Evolutionary conservation across 2,888 invertebrate species (phyloP).

Genomic region (Lycocerus yunnanus): DNA sequence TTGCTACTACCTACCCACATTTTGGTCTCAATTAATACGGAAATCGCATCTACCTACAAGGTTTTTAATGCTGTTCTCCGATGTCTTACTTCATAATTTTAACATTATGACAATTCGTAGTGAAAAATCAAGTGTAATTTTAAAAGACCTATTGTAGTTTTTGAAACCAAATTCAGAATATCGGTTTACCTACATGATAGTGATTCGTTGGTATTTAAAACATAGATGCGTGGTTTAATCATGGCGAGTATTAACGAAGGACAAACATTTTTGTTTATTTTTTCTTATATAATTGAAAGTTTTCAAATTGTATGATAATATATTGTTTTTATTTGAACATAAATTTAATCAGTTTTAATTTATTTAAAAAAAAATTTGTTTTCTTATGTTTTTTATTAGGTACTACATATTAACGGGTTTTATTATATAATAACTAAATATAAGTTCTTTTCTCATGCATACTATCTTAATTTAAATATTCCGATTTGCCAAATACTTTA

Average conservation of each 20-base stretch:
- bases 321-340: background rate
- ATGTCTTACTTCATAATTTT: background rate
- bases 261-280: background rate
- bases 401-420: no score
- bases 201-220: background rate
- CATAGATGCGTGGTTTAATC: background rate
- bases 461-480: no score
- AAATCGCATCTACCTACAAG: background rate
- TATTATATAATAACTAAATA: no score
- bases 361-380: background rate
- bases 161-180: no score
- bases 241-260: background rate
- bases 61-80: background rate
- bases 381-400: no score
- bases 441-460: no score
- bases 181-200: background rate
- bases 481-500: no score
- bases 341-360: background rate
- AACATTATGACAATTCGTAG: background rate
- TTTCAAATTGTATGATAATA: background rate
- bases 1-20: background rate
- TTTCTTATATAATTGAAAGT: background rate
- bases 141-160: no score
- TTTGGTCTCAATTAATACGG: background rate
- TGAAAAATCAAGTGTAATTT: background rate